phyloP scores from a whole-genome alignment of 2,797 vertebrate genomes.

The Pangasius larnaudii region DNA sequence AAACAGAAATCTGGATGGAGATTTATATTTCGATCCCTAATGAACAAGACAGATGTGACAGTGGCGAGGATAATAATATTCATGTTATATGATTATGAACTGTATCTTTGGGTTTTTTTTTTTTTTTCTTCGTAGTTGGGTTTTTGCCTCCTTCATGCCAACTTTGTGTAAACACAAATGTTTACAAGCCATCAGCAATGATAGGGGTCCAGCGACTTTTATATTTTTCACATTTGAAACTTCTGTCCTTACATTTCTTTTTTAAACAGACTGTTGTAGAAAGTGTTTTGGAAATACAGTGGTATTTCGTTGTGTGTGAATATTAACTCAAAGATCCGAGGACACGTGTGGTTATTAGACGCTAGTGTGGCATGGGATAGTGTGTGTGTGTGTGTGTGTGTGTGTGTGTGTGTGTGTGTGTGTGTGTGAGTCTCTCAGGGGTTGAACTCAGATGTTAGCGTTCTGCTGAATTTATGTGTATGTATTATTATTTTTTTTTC shows the following conservation, averaged over 20 bases:
- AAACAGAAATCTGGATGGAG: not conserved
- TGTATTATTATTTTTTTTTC: not conserved
- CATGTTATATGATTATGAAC: constrained; percentile 10
- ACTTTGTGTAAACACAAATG: constrained; percentile 41
- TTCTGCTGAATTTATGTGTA: not conserved
- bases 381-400: not conserved
- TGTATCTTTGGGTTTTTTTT: not conserved
- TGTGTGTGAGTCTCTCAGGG: constrained; percentile 6
- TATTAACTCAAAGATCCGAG: not conserved
- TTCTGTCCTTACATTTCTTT: not conserved
- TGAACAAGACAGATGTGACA: not conserved
- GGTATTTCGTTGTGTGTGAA: not conserved
- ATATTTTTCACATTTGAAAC: not conserved
- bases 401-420: not conserved
- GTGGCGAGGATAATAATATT: not conserved
- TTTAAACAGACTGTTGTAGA: not conserved
- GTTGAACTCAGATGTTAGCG: not conserved
- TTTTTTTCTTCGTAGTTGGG: not conserved
- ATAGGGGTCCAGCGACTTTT: not conserved
- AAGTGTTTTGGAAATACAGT: not conserved
- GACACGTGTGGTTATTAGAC: not conserved
- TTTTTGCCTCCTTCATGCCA: constrained; percentile 20
- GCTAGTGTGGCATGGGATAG: not conserved
- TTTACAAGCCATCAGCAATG: constrained; percentile 43
- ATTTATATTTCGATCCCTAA: not conserved